Evolutionary conservation across 2,888 invertebrate genomes (phyloP), one percentile per base, ranked within the genome.

Genomic region (Eudasyphora cyanicolor): DNA sequence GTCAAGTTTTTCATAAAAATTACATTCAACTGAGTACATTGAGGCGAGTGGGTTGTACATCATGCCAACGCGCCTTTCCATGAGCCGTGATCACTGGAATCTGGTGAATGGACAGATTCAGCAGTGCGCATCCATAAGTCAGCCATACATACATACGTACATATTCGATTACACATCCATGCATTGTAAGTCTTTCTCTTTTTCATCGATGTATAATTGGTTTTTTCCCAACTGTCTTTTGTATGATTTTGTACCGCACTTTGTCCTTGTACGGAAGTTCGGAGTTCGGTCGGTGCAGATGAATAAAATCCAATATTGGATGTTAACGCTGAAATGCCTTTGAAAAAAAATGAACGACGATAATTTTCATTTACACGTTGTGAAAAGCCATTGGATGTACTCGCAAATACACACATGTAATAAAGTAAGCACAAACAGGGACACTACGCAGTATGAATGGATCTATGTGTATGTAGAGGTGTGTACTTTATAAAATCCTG

Each of bases 291-390:
- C n/a, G n/a, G n/a, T n/a, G 84, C 87, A 87, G 88, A 88, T 90
- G 90, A 91, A 89, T 91, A 89, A 90, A 81, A 91, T 91, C 89
- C 89, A 89, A 90, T 90, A 90, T 91, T 89, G 90, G 88, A 90
- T 89, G 90, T 90, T 90, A 87, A 89, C 91, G 91, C 91, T 89
- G 88, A 91, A 91, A 91, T 91, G 90, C 89, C 87, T 89, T 88
- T 90, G 90, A 91, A 91, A 90, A 90, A 89, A 89, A 79, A 90
- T 89, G 74, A 83, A 89, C 89, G 89, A 77, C 76, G 89, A 90
- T 90, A 81, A 84, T 90, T 90, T 89, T 89, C 90, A 90, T 90
- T 90, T 89, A 88, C 89, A 89, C 89, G 80, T 89, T 88, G 89
- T 89, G 89, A 89, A 89, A 89, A 88, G 67, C 21, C 21, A 67